Percentiles rank a stretch among this genome's conserved stretches.
Evolutionary conservation across 2,797 vertebrate species (phyloP).

Genomic region (Sebastes kiyomatsui): DNA sequence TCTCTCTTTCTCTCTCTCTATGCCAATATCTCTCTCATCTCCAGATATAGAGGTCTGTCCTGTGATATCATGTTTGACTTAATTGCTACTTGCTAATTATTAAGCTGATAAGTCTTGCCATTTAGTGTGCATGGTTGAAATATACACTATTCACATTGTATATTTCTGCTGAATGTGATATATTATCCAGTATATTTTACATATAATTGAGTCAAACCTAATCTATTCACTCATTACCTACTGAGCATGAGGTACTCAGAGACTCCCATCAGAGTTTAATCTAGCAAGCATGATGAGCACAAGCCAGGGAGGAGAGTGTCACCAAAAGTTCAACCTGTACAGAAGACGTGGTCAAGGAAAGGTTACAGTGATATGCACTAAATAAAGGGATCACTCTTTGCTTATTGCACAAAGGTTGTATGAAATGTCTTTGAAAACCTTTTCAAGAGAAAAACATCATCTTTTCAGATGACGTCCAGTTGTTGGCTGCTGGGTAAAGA

Average conservation of each 20-base stretch:
- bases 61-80: constrained; percentile 23
- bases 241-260: neutral
- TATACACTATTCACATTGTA: neutral
- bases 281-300: neutral
- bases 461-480: too few relatives aligned
- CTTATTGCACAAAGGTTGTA: neutral
- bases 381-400: neutral
- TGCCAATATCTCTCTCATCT: constrained; percentile 16
- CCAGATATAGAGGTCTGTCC: constrained; percentile 17
- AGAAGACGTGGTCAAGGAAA: neutral
- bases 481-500: neutral
- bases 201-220: neutral
- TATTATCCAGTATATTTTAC: neutral
- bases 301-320: neutral
- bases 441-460: neutral
- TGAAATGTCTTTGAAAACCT: neutral
- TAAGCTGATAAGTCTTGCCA: neutral
- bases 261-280: neutral
- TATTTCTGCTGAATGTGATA: neutral
- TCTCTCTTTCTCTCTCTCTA: neutral
- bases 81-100: too few relatives aligned
- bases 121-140: neutral
- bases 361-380: neutral
- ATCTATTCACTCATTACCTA: neutral
- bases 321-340: neutral